Evolutionary conservation across 2,113 vertebrate genomes (phyloP), one percentile per base, ranked within the genome.

Genomic region (Orientallactaga bullata): DNA sequence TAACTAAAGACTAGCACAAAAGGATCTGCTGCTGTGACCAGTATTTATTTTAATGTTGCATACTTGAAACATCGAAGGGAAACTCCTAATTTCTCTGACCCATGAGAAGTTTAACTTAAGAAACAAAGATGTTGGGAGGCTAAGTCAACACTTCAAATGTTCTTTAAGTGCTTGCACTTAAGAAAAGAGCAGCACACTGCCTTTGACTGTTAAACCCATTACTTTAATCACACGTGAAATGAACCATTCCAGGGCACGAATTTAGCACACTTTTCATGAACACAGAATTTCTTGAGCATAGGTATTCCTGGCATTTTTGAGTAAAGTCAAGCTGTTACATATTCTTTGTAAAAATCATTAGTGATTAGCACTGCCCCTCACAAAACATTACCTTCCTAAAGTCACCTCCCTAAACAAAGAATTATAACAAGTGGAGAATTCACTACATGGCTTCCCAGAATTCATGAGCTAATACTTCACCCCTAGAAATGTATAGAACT

Each of bases 141-240:
- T 66, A 90, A 97, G 95, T 97, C 97, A 79, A 51, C 96, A 92
- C 90, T 97, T 97, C 90, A 97, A 97, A 95, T 94, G 89, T 97
- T 85, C 97, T 97, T 80, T 92, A 96, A 95, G 96, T 95, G 92
- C 86, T 96, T 86, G 90, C 83, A 61, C 93, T 96, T 97, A 90
- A 97, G 96, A 97, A 98, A 98, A 97, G 97, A 91, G 95, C 12
- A 63, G 72, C 96, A 93, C 85, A 71, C 97, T 92, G 85, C 92
- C 94, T 97, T 98, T 95, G 42, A 96, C 95, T 97, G 74, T 94
- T 97, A 80, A 96, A 92, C 39, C 97, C 80, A 95, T 97, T 97
- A 97, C 73, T 91, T 76, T 95, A 97, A 94, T 95, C 85, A 93
- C 63, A 93, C 39, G 87, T 88, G 95, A 92, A 96, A 74, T 66